Percentiles rank a stretch among this genome's conserved stretches.
Conservation (phyloP, 1,140 invertebrate genomes). For the Drosophila biarmipes region DNA sequence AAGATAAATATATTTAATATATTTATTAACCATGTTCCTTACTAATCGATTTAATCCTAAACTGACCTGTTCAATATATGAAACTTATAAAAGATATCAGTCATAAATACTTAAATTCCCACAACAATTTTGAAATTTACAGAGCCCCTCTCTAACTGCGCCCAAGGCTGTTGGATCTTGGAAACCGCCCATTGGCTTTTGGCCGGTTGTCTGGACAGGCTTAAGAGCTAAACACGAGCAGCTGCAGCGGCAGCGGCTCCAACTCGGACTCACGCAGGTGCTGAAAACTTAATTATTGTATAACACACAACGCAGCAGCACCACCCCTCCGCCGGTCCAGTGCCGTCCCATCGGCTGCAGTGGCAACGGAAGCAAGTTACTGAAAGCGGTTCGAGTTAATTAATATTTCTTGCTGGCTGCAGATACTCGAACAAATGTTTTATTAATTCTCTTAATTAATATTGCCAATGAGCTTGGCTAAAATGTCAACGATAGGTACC, state of each 20-base stretch:
- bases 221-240: conserved; percentile 40
- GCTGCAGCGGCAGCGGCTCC: conserved; percentile 46
- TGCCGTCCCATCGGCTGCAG: conserved; percentile 9
- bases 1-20: too few relatives aligned
- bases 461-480: conserved; percentile 61
- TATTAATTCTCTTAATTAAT: conserved; percentile 83
- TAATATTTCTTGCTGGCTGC: conserved; percentile 66
- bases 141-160: neutral
- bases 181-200: conserved; percentile 20
- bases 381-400: conserved; percentile 69
- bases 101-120: neutral
- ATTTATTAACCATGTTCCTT: too few relatives aligned
- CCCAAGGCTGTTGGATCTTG: conserved; percentile 12
- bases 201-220: conserved; percentile 38
- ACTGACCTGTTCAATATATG: too few relatives aligned
- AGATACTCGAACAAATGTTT: conserved; percentile 67
- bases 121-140: neutral
- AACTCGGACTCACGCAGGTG: conserved; percentile 69
- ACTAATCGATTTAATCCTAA: too few relatives aligned
- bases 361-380: conserved; percentile 44
- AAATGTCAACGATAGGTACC: conserved; percentile 64
- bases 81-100: neutral
- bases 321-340: conserved; percentile 3
- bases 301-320: conserved; percentile 61
- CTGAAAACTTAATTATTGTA: conserved; percentile 83